Conservation (phyloP, 2,797 vertebrate species). For the Semotilus atromaculatus region DNA sequence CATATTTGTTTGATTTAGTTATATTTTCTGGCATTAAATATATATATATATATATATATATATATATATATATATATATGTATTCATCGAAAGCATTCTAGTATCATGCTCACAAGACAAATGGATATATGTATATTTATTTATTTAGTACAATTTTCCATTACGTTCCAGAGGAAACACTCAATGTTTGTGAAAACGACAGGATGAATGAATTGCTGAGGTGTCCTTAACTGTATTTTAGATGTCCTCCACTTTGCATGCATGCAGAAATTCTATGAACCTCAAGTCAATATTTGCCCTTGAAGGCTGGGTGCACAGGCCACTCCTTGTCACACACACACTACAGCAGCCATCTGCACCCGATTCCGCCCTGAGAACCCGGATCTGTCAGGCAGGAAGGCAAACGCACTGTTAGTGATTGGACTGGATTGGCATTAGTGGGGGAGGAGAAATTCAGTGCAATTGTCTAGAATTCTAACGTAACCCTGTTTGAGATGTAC, state of each 20-base stretch:
- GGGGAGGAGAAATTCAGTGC: conserved; percentile 18
- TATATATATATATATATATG: neutral
- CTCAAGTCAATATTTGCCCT: conserved; percentile 78
- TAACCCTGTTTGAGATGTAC: neutral
- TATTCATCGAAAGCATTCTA: neutral
- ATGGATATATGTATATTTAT: neutral
- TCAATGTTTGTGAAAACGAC: neutral
- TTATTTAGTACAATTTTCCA: neutral
- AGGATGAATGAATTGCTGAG: conserved; percentile 67
- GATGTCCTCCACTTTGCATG: neutral
- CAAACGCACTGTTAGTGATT: conserved; percentile 29
- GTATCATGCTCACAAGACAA: neutral
- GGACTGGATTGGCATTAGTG: conserved; percentile 37
- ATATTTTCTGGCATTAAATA: neutral
- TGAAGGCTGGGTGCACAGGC: conserved; percentile 63
- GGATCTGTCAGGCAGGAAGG: conserved; percentile 66
- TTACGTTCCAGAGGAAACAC: neutral
- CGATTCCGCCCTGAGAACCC: conserved; percentile 74
- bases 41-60: too few species aligned
- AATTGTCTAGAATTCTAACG: neutral
- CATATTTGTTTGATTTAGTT: neutral
- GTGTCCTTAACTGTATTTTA: conserved; percentile 69
- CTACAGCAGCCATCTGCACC: conserved; percentile 64
- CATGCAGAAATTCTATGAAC: conserved; percentile 57
- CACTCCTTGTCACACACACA: conserved; percentile 66